phyloP scores from a whole-genome alignment of 2,113 vertebrate species.

The Blennius ocellaris region DNA sequence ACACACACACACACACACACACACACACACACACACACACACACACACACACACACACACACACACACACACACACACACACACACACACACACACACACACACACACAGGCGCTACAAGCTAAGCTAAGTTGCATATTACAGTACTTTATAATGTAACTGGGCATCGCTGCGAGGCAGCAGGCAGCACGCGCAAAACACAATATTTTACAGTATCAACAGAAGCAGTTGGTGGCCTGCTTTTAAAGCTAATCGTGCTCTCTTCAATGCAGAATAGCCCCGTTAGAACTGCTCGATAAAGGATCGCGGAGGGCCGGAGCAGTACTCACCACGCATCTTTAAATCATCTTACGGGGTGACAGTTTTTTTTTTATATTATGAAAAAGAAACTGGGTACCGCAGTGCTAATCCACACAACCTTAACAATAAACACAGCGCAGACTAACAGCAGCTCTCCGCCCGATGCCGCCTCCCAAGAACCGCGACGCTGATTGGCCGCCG shows the following conservation, averaged over 20 bases:
- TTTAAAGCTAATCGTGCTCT: slow-evolving; percentile 58
- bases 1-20: too few species aligned
- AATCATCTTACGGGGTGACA: slow-evolving; percentile 37
- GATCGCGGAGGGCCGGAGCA: not conserved
- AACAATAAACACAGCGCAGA: slow-evolving; percentile 86
- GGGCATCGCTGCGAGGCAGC: not conserved
- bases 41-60: slow-evolving; percentile 6
- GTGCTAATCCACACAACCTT: slow-evolving; percentile 89
- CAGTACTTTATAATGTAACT: not conserved
- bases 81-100: too few species aligned
- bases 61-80: too few species aligned
- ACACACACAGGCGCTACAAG: not conserved
- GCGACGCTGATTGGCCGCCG: slow-evolving; percentile 70
- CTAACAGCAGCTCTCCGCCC: slow-evolving; percentile 84
- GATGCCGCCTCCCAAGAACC: slow-evolving; percentile 81
- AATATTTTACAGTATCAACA: slow-evolving; percentile 47
- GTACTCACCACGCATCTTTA: slow-evolving; percentile 61
- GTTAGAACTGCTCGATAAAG: slow-evolving; percentile 20
- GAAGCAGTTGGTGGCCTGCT: slow-evolving; percentile 60
- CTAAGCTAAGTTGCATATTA: slow-evolving; percentile 14
- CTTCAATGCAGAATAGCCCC: slow-evolving; percentile 16
- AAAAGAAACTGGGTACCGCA: slow-evolving; percentile 72
- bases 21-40: too few species aligned
- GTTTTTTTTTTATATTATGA: slow-evolving; percentile 54
- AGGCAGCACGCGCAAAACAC: not conserved